Percentiles rank a stretch among this genome's conserved stretches.
phyloP scores from a whole-genome alignment of 2,797 vertebrate species.

The Alectoris magna region DNA sequence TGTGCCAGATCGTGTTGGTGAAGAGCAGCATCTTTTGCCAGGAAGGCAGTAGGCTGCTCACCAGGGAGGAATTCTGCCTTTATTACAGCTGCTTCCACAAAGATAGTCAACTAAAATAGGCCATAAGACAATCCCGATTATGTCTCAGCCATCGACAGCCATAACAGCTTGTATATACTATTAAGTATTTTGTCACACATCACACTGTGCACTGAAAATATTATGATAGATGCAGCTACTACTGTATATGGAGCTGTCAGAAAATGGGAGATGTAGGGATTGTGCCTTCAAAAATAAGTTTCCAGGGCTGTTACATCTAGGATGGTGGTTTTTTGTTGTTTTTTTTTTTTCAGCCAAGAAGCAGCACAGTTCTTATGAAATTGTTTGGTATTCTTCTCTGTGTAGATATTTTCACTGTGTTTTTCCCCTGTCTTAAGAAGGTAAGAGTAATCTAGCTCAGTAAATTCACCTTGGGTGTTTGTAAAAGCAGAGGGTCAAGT shows the following conservation, averaged over 20 bases:
- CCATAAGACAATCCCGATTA: not conserved
- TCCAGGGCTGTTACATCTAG: not conserved
- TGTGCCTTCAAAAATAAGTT: not conserved
- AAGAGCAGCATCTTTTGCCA: not conserved
- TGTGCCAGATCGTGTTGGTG: not conserved
- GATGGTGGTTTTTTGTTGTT: too few relatives aligned
- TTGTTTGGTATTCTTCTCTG: not conserved
- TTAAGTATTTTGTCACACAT: constrained; percentile 54
- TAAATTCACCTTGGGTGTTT: not conserved
- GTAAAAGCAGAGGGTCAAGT: not conserved
- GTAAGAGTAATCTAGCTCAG: not conserved
- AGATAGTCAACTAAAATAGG: not conserved
- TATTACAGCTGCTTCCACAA: not conserved
- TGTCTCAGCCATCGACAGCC: constrained; percentile 6
- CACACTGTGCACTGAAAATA: constrained; percentile 37
- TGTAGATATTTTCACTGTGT: not conserved
- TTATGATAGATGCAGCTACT: constrained; percentile 38
- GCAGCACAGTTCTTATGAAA: not conserved
- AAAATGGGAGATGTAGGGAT: not conserved
- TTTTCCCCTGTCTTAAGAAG: not conserved
- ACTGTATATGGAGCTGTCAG: constrained; percentile 28
- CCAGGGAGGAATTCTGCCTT: not conserved
- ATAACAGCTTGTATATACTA: constrained; percentile 39
- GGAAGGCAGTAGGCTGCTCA: not conserved
- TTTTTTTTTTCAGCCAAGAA: not conserved